A percentile compares a stretch with the other conserved stretches of the same genome.
Evolutionary conservation across 2,797 vertebrate species (phyloP).

Genomic region (Gephyroberyx darwinii): DNA sequence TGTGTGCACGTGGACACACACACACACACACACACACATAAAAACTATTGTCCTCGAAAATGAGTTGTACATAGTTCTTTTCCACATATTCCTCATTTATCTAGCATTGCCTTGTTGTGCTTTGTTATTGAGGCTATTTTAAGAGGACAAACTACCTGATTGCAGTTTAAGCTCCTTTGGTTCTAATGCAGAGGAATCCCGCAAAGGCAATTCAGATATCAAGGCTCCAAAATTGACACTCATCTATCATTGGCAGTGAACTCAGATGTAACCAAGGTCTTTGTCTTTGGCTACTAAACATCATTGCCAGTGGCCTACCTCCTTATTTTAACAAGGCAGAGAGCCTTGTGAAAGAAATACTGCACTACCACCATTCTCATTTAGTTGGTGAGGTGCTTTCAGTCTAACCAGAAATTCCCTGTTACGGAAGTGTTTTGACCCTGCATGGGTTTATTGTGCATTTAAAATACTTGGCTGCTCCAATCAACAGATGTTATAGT

Average conservation of each 20-base stretch:
- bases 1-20: not conserved
- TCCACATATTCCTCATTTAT: slow-evolving; percentile 29
- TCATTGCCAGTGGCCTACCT: not conserved
- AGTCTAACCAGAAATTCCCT: not conserved
- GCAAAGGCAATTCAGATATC: slow-evolving; percentile 10
- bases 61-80: slow-evolving; percentile 25
- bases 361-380: not conserved
- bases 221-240: not conserved
- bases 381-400: not conserved
- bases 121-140: slow-evolving; percentile 21
- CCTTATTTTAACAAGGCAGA: not conserved
- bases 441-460: slow-evolving; percentile 10
- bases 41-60: not conserved
- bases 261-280: not conserved
- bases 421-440: slow-evolving; percentile 4
- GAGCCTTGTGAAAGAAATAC: too few species aligned
- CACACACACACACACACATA: not conserved
- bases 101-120: slow-evolving; percentile 12
- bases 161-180: not conserved
- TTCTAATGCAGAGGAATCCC: slow-evolving; percentile 1
- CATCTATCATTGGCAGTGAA: not conserved
- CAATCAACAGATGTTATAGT: slow-evolving; percentile 32
- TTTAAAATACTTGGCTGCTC: not conserved
- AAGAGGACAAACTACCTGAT: slow-evolving; percentile 29
- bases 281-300: not conserved